Evolutionary conservation across 2,888 invertebrate genomes (phyloP), one percentile per base, ranked within the genome.

Genomic region (Tetramorium bicarinatum): DNA sequence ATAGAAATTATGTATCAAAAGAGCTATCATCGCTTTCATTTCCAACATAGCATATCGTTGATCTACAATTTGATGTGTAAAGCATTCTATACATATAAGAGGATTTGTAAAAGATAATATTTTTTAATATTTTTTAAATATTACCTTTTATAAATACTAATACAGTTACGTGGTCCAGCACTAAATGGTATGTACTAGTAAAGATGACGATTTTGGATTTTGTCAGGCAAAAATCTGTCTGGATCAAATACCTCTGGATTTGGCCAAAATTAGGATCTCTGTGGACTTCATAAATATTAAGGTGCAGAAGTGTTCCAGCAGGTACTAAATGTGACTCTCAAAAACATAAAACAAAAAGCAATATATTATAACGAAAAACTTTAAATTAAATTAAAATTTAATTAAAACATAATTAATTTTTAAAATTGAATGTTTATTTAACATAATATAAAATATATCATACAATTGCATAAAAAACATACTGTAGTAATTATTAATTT

Each of bases 161-260:
- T 69, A n/a, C 69, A 97, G 92, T 97, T 97, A 41, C 97, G 95
- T 0, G 96, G 96, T 2, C 97, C 97, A 0, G 96, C 97, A 92
- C 97, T 97, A 86, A 97, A 97, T 0, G 97, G 97, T 62, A 97
- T 95, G 90, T 96, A 97, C 0, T 96, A 95, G 91, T 96, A 97
- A 0, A 96, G 96, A 94, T 97, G 97, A 47, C 97, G 95, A 38
- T 86, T 86, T n/a, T 86, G 41, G 0, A 64, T 77, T 13, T 86
- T 89, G 90, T 97, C 96, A 0, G 96, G 96, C 56, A 96, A 92
- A 94, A 97, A 97, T 86, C 97, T 95, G 76, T 97, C 97, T 0
- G 97, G 97, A 81, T 97, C 95, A 91, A 96, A 97, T 0, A 96
- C 95, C 87, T 96, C 94, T 0, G 97, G 97, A 87, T 97, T 95